Base-by-base conservation (phyloP, 2,797 vertebrate genomes). In the Chloroceryle inda region DNA sequence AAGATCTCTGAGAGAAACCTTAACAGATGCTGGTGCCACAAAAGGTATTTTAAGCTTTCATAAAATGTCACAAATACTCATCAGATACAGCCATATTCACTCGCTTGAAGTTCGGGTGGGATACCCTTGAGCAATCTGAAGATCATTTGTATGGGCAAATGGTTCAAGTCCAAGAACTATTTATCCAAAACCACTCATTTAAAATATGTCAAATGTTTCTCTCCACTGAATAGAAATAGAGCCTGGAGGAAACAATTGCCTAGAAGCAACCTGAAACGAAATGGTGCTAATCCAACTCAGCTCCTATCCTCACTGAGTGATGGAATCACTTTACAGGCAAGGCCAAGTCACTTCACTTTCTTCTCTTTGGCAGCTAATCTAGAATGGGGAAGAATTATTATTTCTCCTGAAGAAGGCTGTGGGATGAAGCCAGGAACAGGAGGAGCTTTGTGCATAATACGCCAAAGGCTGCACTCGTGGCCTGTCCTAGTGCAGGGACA, bases 211-310 rank as follows among this genome's bases (percentile, higher is more conserved):
- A 47, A 15, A 23, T 42, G 5, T 69, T 89, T 63, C 29, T 78
- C 42, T 86, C 44, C 23, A 13, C 27, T 81, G 33, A n/a, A 31
- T 61, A 31, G n/a, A 55, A 91, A 74, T 26, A 85, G 27, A 85
- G 33, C 15, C 35, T 68, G 63, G 37, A 27, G 56, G 53, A 75
- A 49, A 14, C 44, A 85, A 4, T 58, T 89, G 37, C n/a, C 76
- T 50, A 11, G 68, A 50, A 66, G 37, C 64, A 47, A 52, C 55
- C 24, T 40, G 13, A 68, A 64, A 47, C 45, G 13, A 63, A 81
- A 37, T 27, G 0, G 18, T 61, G 8, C 75, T 35, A 45, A 0
- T 49, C 31, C n/a, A 45, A 0, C 33, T 81, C 47, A 31, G 14
- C 9, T 78, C 27, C 31, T 45, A 38, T 13, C 27, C 67, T 68